Evolutionary conservation across 2,888 invertebrate species (phyloP).

Genomic region (Monochamus alternatus): DNA sequence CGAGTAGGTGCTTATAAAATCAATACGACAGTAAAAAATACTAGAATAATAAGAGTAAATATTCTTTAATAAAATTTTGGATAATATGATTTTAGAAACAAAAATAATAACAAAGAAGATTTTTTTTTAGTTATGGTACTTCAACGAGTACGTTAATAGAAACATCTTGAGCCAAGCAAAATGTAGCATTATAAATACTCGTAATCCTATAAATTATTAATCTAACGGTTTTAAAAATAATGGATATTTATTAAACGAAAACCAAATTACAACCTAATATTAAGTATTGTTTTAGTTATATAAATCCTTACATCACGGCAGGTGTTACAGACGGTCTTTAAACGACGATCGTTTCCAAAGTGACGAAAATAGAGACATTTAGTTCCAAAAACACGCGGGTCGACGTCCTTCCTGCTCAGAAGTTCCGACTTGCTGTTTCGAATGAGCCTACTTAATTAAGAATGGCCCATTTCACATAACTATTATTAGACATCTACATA

Average conservation of each 20-base stretch:
- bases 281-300: conserved; percentile 13
- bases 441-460: conserved; percentile 33
- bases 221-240: neutral
- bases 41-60: no score
- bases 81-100: no score
- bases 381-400: conserved; percentile 45
- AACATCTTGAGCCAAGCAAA: no score
- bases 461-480: conserved; percentile 46
- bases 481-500: conserved; percentile 41
- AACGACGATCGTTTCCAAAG: conserved; percentile 20
- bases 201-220: no score
- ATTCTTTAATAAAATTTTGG: no score
- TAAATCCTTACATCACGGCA: conserved; percentile 21
- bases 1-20: no score
- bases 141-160: no score
- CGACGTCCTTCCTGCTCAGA: conserved; percentile 48
- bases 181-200: no score
- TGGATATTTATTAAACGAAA: neutral
- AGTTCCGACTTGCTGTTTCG: conserved; percentile 26
- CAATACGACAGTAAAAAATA: no score
- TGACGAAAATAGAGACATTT: conserved; percentile 59
- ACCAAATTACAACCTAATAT: neutral
- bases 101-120: no score
- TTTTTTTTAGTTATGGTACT: no score
- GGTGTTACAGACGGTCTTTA: conserved; percentile 26